Percentiles rank a stretch among this genome's conserved stretches.
Evolutionary conservation across 1,140 invertebrate species (phyloP).

Genomic region (Drosophila elegans): DNA sequence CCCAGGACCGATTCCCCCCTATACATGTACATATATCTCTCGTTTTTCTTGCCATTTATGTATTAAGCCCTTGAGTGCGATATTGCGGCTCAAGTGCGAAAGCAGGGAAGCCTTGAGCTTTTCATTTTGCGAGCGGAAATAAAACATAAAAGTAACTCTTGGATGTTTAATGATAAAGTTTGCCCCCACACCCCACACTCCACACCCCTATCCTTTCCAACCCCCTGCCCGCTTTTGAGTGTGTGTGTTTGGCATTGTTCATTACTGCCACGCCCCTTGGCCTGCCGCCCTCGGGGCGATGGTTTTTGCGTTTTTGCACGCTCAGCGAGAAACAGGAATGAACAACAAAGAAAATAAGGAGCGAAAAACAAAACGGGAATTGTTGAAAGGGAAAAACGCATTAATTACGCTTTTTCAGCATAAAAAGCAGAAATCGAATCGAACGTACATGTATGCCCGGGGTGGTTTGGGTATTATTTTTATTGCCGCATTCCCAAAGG

Average conservation of each 20-base stretch:
- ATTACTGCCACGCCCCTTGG: conserved; percentile 34
- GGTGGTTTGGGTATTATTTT: conserved; percentile 55
- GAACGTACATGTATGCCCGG: conserved; percentile 51
- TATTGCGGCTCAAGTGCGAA: conserved; percentile 77
- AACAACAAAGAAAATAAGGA: conserved; percentile 23
- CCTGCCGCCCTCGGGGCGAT: conserved; percentile 34
- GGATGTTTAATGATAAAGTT: conserved; percentile 80
- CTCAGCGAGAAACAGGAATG: conserved; percentile 54
- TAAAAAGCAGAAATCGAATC: conserved; percentile 50
- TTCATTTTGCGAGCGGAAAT: conserved; percentile 66
- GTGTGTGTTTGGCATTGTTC: conserved; percentile 61
- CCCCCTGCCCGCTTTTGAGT: conserved; percentile 5
- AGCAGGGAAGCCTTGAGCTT: conserved; percentile 61
- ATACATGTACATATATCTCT: background rate
- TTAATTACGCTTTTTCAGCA: conserved; percentile 80
- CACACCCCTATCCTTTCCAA: background rate
- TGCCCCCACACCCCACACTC: conserved; percentile 1
- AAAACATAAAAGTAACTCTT: conserved; percentile 82
- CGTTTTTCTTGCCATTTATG: conserved; percentile 38
- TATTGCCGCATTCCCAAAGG: conserved; percentile 27
- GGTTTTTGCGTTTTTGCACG: conserved; percentile 65
- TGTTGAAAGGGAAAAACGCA: conserved; percentile 68
- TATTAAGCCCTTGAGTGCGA: conserved; percentile 79
- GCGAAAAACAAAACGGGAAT: conserved; percentile 45
- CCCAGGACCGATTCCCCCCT: conserved; percentile 15